A percentile compares a stretch with the other conserved stretches of the same genome.
phyloP scores from a whole-genome alignment of 2,797 vertebrate genomes.

The Diglossa cyanea region DNA sequence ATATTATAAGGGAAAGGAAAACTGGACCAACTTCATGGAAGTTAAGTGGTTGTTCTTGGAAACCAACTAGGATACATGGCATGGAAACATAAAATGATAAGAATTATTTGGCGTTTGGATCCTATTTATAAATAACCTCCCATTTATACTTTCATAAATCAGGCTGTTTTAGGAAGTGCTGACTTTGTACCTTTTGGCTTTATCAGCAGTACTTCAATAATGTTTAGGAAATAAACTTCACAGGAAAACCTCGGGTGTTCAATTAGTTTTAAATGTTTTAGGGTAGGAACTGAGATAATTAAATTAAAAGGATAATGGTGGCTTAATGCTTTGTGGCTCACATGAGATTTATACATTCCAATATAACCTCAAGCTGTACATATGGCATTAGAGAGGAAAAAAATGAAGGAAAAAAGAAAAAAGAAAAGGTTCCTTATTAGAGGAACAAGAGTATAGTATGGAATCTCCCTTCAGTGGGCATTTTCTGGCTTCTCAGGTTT shows the following conservation, averaged over 20 bases:
- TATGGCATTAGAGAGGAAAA: slow-evolving; percentile 63
- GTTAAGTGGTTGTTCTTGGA: slow-evolving; percentile 53
- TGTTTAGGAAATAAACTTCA: slow-evolving; percentile 77
- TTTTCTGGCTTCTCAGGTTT: neutral
- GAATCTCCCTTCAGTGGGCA: slow-evolving; percentile 21
- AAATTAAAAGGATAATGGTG: slow-evolving; percentile 78
- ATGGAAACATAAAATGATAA: slow-evolving; percentile 65
- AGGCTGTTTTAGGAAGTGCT: slow-evolving; percentile 72
- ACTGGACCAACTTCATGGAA: slow-evolving; percentile 40
- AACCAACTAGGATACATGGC: slow-evolving; percentile 54
- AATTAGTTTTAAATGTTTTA: slow-evolving; percentile 78
- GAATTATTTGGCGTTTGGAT: slow-evolving; percentile 64
- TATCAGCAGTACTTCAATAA: slow-evolving; percentile 75
- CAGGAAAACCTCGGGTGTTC: slow-evolving; percentile 76
- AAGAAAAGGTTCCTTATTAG: slow-evolving; percentile 28
- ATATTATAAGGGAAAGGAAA: slow-evolving; percentile 8
- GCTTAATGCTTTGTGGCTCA: slow-evolving; percentile 75
- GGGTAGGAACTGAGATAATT: slow-evolving; percentile 77
- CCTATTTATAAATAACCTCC: slow-evolving; percentile 1
- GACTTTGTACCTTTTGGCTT: slow-evolving; percentile 74
- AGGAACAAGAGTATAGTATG: neutral
- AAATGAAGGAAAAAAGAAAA: neutral
- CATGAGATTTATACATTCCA: slow-evolving; percentile 75
- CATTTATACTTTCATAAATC: slow-evolving; percentile 70
- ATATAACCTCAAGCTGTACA: slow-evolving; percentile 76